These are phyloP conservation scores for Toxotes jaculatrix DNA, from an alignment of 2,113 vertebrate genomes.

Conservation along the genomic window DNA sequence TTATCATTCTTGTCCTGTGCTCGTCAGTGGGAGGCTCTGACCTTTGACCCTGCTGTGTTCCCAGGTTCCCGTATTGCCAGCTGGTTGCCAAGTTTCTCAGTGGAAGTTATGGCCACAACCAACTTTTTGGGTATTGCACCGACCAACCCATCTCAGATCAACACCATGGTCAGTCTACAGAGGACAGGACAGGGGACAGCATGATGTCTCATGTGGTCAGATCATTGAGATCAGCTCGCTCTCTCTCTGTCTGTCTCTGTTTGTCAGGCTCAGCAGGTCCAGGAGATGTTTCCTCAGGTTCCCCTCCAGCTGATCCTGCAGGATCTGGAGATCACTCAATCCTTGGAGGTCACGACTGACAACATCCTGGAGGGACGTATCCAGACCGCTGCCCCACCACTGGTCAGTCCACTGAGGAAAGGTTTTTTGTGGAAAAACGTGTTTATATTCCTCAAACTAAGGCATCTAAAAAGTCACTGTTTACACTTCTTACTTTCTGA, in stretches of 20 bases:
- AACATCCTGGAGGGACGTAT: constrained; percentile 20
- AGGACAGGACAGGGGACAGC: no score
- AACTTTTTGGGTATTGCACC: neutral
- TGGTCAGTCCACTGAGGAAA: neutral
- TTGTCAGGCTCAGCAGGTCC: constrained; percentile 9
- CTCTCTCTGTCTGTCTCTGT: neutral
- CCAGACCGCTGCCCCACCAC: neutral
- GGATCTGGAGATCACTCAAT: neutral
- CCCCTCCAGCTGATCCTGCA: neutral
- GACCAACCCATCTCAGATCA: neutral
- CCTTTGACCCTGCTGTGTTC: neutral
- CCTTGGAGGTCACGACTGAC: constrained; percentile 1
- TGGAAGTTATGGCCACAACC: constrained; percentile 1
- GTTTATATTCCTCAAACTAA: no score
- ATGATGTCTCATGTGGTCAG: no score
- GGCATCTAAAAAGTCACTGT: no score
- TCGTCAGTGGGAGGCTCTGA: neutral
- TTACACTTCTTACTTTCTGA: no score
- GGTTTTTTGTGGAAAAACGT: no score
- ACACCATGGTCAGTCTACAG: neutral
- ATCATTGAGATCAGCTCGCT: no score
- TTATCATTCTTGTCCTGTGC: no score
- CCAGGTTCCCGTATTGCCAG: neutral
- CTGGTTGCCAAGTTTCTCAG: constrained; percentile 17
- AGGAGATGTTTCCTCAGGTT: constrained; percentile 20